phyloP scores from a whole-genome alignment of 2,113 vertebrate species.

The Megaleporinus macrocephalus region DNA sequence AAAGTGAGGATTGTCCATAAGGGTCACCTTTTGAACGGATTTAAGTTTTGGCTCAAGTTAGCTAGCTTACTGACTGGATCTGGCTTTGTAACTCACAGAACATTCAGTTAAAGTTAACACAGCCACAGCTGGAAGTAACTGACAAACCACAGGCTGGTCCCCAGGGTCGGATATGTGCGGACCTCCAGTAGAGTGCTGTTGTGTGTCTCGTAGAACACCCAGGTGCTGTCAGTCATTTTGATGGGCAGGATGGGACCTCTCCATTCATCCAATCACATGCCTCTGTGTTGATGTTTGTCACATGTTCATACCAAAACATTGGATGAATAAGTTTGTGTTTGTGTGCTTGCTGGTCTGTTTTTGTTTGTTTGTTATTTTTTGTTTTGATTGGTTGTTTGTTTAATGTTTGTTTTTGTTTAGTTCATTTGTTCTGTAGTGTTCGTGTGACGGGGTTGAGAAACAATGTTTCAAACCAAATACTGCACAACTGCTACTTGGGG shows the following conservation, averaged over 20 bases:
- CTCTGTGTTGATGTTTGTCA: conserved; percentile 60
- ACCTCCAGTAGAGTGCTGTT: conserved; percentile 33
- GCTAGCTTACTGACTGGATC: too few relatives aligned
- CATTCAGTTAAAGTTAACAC: too few relatives aligned
- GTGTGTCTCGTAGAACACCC: conserved; percentile 36
- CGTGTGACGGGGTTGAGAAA: conserved; percentile 53
- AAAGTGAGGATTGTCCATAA: too few relatives aligned
- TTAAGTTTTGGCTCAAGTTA: background rate
- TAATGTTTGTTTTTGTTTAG: conserved; percentile 55
- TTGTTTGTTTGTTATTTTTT: conserved; percentile 57
- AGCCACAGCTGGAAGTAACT: too few relatives aligned
- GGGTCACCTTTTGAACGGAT: background rate
- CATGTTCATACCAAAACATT: conserved; percentile 66
- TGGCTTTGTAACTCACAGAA: background rate
- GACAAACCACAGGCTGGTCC: background rate
- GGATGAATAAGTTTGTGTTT: conserved; percentile 78
- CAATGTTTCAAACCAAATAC: conserved; percentile 68
- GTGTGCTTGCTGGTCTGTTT: conserved; percentile 62
- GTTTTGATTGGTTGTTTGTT: conserved; percentile 64
- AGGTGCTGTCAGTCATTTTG: conserved; percentile 49
- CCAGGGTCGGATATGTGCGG: conserved; percentile 36
- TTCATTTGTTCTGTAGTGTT: conserved; percentile 27
- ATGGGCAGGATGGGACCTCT: conserved; percentile 54
- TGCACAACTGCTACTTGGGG: conserved; percentile 56
- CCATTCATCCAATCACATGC: conserved; percentile 50